phyloP scores from a whole-genome alignment of 2,797 vertebrate genomes.

The Poeciliopsis infans region DNA sequence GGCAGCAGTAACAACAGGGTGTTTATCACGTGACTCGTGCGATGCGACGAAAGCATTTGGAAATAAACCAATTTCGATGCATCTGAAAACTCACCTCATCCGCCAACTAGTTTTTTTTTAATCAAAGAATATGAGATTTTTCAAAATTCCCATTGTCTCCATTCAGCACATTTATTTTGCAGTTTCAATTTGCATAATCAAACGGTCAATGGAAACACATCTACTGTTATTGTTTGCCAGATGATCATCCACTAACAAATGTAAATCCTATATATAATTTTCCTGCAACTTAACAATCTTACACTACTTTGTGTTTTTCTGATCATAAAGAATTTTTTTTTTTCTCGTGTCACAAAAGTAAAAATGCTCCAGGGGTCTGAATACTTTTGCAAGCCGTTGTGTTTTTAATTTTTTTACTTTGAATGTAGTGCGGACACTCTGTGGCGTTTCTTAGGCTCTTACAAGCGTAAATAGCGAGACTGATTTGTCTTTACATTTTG shows the following conservation, averaged over 20 bases:
- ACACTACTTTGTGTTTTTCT: neutral
- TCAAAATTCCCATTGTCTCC: too few relatives aligned
- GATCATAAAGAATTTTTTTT: neutral
- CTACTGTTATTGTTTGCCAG: neutral
- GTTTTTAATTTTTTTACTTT: neutral
- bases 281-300: neutral
- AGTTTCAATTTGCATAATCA: too few relatives aligned
- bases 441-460: constrained; percentile 66
- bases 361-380: neutral
- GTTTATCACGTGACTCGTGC: too few relatives aligned
- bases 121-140: too few relatives aligned
- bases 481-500: constrained; percentile 41
- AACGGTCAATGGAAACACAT: too few relatives aligned
- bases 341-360: neutral
- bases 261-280: neutral
- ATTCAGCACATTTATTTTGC: too few relatives aligned
- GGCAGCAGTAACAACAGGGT: too few relatives aligned
- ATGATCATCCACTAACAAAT: neutral
- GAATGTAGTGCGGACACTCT: constrained; percentile 61
- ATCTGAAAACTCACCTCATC: too few relatives aligned
- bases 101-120: too few relatives aligned
- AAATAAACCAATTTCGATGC: too few relatives aligned
- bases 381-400: neutral
- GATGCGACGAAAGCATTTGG: too few relatives aligned
- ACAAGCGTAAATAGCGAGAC: constrained; percentile 60